Percentiles rank a stretch among this genome's conserved stretches.
phyloP scores from a whole-genome alignment of 1,140 invertebrate species.

The Ceratina japonica region DNA sequence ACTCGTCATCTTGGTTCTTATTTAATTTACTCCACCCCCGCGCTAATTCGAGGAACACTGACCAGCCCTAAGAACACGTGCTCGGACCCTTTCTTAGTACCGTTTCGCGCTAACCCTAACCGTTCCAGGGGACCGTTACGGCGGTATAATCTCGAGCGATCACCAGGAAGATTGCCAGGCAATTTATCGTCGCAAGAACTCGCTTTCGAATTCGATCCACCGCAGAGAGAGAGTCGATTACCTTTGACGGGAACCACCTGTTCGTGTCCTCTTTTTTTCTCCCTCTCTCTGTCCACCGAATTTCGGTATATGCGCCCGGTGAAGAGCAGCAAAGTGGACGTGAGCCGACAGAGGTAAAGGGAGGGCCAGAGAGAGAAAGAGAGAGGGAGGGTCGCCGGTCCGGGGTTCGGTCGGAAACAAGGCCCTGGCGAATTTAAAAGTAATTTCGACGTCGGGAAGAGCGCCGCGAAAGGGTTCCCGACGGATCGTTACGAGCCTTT shows the following conservation, averaged over 20 bases:
- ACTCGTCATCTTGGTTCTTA: too few species aligned
- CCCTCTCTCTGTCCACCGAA: slow-evolving; percentile 53
- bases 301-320: slow-evolving; percentile 41
- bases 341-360: slow-evolving; percentile 21
- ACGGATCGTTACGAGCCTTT: slow-evolving; percentile 72
- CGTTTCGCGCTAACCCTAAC: too few species aligned
- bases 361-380: slow-evolving; percentile 6
- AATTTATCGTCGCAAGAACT: not conserved
- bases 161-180: not conserved
- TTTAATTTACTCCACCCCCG: too few species aligned
- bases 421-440: slow-evolving; percentile 58
- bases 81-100: too few species aligned
- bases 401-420: not conserved
- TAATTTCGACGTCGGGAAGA: slow-evolving; percentile 65
- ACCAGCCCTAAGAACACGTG: too few species aligned
- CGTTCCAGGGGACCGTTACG: too few species aligned
- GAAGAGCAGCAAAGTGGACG: slow-evolving; percentile 58
- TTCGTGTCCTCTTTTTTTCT: slow-evolving; percentile 54
- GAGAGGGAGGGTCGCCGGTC: not conserved
- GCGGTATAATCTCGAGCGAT: not conserved
- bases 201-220: slow-evolving; percentile 46
- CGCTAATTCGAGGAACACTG: too few species aligned
- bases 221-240: slow-evolving; percentile 64
- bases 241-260: slow-evolving; percentile 65
- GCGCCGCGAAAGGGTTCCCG: slow-evolving; percentile 60